Evolutionary conservation across 2,113 vertebrate species (phyloP), one percentile per base, ranked within the genome.

Genomic region (Phylloscopus trochilus): DNA sequence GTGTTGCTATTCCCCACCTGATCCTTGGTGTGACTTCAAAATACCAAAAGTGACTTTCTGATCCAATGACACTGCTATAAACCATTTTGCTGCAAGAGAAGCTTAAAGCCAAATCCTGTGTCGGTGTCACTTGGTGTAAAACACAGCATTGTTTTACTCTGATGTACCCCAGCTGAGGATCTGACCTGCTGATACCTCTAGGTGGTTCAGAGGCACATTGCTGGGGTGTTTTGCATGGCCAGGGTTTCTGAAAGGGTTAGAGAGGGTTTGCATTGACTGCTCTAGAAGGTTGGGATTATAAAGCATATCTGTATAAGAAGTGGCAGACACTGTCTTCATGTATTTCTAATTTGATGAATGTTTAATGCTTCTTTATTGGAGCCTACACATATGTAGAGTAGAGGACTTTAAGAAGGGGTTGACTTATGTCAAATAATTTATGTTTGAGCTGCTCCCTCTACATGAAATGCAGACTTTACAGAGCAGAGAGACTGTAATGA

Each of bases 311-410:
- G 31, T 80, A 58, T 47, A 55, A 91, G 51, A 73, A 89, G 74
- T 53, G 86, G 67, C 55, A 82, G 95, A 85, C 51, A 70, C 66
- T 78, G 56, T 87, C 93, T 95, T 96, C 49, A 64, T 90, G 59
- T 95, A 84, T 89, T 96, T 96, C 68, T 83, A 92, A 96, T 97
- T 92, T 96, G 92, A 92, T 96, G 89, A 92, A 95, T 92, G 58
- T 95, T 96, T 96, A 92, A 95, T 93, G 72, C 53, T 75, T 96
- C 90, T 94, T 95, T 90, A 90, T 96, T 91, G 66, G 69, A 95
- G 76, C 94, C 91, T 87, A 66, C 82, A 94, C 91, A 79, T 60
- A 78, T 76, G 86, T 66, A 80, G 39, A 55, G 80, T 75, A 92
- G 76, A 82, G 74, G 89, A 63, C 92, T 72, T 80, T 90, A 87